Evolutionary conservation across 2,113 vertebrate species (phyloP).

Genomic region (Melanocharis versteri): DNA sequence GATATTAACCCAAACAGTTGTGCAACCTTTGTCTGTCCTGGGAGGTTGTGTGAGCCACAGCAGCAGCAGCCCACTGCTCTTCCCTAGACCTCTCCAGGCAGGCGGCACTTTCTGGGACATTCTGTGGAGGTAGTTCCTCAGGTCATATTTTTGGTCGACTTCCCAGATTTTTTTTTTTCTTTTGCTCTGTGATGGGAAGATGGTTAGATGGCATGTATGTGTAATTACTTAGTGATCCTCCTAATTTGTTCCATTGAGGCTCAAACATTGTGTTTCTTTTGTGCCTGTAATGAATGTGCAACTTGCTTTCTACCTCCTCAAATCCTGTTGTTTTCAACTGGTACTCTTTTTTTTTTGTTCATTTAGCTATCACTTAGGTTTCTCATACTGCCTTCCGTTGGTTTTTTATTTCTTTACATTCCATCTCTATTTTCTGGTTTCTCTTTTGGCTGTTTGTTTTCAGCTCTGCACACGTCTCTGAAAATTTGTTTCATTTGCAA

Average conservation of each 20-base stretch:
- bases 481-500: not conserved
- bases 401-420: not conserved
- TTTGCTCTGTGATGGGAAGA: not conserved
- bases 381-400: not conserved
- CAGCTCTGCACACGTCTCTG: not conserved
- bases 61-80: not conserved
- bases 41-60: not conserved
- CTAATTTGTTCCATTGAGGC: not conserved
- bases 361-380: not conserved
- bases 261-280: not conserved
- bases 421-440: not conserved
- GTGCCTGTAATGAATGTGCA: not conserved
- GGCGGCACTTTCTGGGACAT: not conserved
- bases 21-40: slow-evolving; percentile 27
- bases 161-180: not conserved
- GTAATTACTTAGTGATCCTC: not conserved
- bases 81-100: not conserved
- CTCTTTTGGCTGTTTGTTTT: not conserved
- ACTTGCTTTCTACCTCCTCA: not conserved
- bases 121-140: not conserved
- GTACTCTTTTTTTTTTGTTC: not conserved
- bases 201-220: not conserved
- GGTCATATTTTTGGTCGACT: not conserved
- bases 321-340: not conserved
- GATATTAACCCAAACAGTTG: slow-evolving; percentile 44